Conservation (phyloP, 2,797 vertebrate species). For the Melopsittacus undulatus region DNA sequence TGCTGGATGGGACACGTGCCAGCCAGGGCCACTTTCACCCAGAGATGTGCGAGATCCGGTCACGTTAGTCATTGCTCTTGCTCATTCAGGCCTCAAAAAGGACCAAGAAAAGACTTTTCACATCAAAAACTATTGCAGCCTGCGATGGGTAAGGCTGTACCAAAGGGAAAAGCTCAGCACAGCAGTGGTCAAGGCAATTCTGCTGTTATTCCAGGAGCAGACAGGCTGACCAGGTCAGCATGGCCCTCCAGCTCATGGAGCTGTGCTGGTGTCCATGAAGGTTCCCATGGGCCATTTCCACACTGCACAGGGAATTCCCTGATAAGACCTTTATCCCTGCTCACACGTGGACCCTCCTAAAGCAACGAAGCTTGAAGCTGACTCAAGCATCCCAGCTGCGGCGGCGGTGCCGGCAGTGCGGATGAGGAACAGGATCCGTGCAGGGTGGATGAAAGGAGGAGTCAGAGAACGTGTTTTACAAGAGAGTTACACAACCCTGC, state of each 20-base stretch:
- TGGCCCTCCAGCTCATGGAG: neutral
- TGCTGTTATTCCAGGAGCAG: neutral
- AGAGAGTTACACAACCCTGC: constrained; percentile 14
- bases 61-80: neutral
- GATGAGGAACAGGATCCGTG: neutral
- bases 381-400: neutral
- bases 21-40: neutral
- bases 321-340: neutral
- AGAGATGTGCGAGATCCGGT: accelerated
- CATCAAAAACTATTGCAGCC: accelerated
- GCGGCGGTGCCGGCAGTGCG: accelerated
- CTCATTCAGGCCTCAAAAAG: neutral
- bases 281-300: neutral
- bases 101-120: neutral
- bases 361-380: accelerated
- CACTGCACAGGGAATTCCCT: neutral
- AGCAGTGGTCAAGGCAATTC: neutral
- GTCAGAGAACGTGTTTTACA: constrained; percentile 10
- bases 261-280: accelerated
- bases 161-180: neutral
- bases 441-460: neutral
- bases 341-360: accelerated
- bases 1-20: accelerated
- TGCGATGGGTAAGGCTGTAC: accelerated
- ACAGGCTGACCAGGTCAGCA: neutral